These are phyloP conservation scores for Leptosomus discolor DNA, from an alignment of 2,113 vertebrate species.

Conservation along the genomic window DNA sequence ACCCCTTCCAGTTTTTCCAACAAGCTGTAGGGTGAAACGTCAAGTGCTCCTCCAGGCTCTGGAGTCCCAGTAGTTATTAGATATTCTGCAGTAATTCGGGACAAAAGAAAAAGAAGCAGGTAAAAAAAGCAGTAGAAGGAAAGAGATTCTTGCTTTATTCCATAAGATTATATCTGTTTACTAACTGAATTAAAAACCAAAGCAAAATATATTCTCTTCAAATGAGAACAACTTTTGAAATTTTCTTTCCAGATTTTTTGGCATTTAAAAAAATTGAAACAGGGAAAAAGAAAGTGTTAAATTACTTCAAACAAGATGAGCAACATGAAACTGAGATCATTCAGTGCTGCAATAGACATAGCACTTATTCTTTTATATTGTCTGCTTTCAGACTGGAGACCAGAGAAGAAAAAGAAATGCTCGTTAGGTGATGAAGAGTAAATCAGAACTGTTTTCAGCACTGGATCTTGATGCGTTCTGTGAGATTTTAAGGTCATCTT, in stretches of 20 bases:
- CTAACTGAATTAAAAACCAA: background rate
- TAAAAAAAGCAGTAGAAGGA: background rate
- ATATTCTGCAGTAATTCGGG: background rate
- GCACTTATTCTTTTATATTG: background rate
- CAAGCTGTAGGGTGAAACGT: background rate
- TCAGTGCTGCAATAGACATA: accelerated
- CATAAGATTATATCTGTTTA: background rate
- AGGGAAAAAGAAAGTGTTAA: background rate
- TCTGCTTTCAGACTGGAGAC: background rate
- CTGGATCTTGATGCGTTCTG: background rate
- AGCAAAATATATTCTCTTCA: background rate
- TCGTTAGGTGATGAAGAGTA: background rate
- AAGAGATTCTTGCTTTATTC: background rate
- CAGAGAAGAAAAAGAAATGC: background rate
- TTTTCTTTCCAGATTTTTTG: background rate
- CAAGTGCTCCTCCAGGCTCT: background rate
- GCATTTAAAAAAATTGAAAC: background rate
- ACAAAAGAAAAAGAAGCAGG: background rate
- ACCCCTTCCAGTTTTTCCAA: background rate
- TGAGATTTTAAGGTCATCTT: constrained; percentile 31
- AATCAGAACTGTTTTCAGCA: background rate
- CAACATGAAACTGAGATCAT: background rate
- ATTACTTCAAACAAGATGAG: background rate
- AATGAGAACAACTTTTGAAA: background rate
- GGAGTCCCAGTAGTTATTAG: background rate